Percentiles rank a stretch among this genome's conserved stretches.
Conservation (phyloP, 2,797 vertebrate genomes). For the Dipus sagitta region DNA sequence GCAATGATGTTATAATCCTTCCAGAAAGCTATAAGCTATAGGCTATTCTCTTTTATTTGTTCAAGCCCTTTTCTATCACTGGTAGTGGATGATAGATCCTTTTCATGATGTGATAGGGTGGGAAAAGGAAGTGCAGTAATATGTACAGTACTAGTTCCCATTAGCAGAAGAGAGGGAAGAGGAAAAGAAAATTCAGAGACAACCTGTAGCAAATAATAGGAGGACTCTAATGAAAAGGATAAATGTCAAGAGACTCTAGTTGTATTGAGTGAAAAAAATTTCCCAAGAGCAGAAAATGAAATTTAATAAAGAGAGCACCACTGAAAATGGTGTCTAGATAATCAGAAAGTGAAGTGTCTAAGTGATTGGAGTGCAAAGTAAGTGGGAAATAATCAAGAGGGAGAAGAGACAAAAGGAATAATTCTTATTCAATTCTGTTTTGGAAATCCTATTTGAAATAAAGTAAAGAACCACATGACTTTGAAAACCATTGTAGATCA, state of each 20-base stretch:
- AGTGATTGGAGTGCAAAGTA: constrained; percentile 45
- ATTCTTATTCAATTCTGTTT: constrained; percentile 30
- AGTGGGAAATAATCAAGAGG: constrained; percentile 17
- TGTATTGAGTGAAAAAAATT: constrained; percentile 51
- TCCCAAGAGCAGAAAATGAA: constrained; percentile 63
- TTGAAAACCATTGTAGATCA: constrained; percentile 39
- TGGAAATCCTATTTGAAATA: constrained; percentile 43
- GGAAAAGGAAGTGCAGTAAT: not conserved
- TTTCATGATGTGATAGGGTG: constrained; percentile 63
- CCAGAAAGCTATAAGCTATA: constrained; percentile 54
- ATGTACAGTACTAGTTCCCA: constrained; percentile 34
- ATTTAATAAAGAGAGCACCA: constrained; percentile 62
- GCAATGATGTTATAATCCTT: constrained; percentile 56
- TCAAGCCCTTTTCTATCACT: constrained; percentile 57
- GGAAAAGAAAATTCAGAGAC: constrained; percentile 11
- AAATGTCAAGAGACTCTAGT: constrained; percentile 66
- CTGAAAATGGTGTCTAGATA: constrained; percentile 48
- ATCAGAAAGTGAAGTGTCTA: constrained; percentile 62
- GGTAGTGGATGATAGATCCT: constrained; percentile 37
- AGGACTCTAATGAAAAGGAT: constrained; percentile 57
- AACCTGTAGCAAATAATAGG: constrained; percentile 54
- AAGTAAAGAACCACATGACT: constrained; percentile 33
- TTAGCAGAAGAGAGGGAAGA: constrained; percentile 39
- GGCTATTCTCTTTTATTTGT: constrained; percentile 55
- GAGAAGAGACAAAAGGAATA: constrained; percentile 47